Evolutionary conservation across 2,888 invertebrate species (phyloP), one percentile per base, ranked within the genome.

Genomic region (Tetranychus truncatus): DNA sequence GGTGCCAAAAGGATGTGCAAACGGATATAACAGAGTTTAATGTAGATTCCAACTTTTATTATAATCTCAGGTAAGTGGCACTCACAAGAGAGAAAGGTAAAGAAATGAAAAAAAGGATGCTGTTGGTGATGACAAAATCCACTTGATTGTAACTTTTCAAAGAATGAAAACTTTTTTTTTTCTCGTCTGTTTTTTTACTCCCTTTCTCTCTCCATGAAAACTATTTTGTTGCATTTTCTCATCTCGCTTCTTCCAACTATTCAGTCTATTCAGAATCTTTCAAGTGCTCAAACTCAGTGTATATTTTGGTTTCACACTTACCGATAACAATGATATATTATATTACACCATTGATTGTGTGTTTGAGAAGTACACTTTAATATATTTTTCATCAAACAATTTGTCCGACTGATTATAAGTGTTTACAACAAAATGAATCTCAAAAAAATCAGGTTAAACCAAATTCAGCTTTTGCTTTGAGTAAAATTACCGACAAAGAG

Each of bases 1-100:
- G 55, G 55, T 55, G 55, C 55, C 55, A 55, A 55, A 55, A 55
- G 55, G 55, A 55, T 55, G 11, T 55, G 9, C 55, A 55, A 55
- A 55, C 55, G 55, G 55, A 55, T 55, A 15, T 55, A 55, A 55
- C 55, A 55, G 55, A 55, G 55, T 55, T 55, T 55, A 6, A 55
- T 55, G 55, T 15, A 55, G 9, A 55, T 55, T 55, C 11, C 3
- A 34, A 7, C 55, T 15, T 55, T 55, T 15, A 55, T 55, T 9
- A 55, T 55, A 55, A 55, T 55, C 55, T 55, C 55, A 55, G 55
- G 55, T 55, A 55, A 55, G 55, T 55, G 55, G 55, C 55, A 55
- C 55, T 55, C 15, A 55, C 15, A 55, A 15, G 15, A 55, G 55
- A 55, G 1, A 2, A 34, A 34, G 34, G 34, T 34, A 34, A 34